Evolutionary conservation across 2,113 vertebrate genomes (phyloP).

Genomic region (Brachypodius melanocephalos): DNA sequence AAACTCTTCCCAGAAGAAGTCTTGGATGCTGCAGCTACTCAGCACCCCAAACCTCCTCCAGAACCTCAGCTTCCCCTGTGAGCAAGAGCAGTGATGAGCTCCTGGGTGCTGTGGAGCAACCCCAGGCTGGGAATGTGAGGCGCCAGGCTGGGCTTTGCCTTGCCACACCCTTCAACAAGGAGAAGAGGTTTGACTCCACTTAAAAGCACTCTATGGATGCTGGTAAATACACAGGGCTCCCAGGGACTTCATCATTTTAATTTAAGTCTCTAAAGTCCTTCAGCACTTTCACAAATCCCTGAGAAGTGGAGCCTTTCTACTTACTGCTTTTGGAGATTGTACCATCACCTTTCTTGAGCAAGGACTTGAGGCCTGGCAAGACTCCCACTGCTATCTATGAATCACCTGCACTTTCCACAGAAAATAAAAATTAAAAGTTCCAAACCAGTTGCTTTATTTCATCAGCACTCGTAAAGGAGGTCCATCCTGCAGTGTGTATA

Average conservation of each 20-base stretch:
- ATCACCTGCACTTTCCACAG: neutral
- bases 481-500: neutral
- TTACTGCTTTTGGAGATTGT: neutral
- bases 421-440: neutral
- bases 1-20: neutral
- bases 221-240: neutral
- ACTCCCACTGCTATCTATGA: neutral
- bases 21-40: neutral
- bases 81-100: neutral
- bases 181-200: neutral
- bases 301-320: neutral
- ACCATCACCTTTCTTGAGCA: neutral
- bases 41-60: neutral
- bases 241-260: neutral
- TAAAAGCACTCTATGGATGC: neutral
- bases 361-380: neutral
- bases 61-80: neutral
- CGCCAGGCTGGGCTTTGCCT: neutral
- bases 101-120: neutral
- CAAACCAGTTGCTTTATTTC: neutral
- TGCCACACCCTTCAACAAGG: neutral
- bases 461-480: neutral
- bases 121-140: neutral
- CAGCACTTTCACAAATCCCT: neutral
- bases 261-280: neutral